Percentiles rank a stretch among this genome's conserved stretches.
Conservation (phyloP, 2,113 vertebrate genomes). For the Catharus fuscescens region DNA sequence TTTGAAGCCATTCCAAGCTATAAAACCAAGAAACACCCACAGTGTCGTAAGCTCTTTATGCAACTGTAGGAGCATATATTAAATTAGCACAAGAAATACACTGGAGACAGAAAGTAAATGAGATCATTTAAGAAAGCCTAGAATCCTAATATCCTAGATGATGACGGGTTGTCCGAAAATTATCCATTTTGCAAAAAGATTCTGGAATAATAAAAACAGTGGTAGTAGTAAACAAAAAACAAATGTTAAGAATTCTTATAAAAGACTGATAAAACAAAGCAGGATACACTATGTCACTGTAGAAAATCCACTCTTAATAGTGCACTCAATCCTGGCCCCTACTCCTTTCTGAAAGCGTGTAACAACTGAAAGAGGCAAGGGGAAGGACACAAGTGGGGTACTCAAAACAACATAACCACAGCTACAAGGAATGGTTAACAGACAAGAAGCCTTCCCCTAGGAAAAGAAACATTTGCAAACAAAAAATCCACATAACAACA, state of each 20-base stretch:
- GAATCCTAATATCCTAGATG: background rate
- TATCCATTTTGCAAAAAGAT: background rate
- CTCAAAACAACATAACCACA: background rate
- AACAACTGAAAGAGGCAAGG: accelerated
- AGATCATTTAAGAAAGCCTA: background rate
- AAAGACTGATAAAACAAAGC: background rate
- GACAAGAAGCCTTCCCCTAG: background rate
- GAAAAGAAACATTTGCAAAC: background rate
- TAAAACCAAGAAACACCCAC: background rate
- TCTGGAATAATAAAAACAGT: background rate
- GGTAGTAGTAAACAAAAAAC: background rate
- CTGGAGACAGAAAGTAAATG: background rate
- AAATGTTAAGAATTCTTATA: background rate
- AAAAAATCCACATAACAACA: background rate
- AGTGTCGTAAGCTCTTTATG: background rate
- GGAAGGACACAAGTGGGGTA: background rate
- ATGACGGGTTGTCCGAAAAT: background rate
- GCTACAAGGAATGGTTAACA: background rate
- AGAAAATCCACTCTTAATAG: background rate
- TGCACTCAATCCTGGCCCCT: background rate
- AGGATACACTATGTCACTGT: background rate
- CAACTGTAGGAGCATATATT: background rate
- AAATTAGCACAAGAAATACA: background rate
- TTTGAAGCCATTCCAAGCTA: background rate
- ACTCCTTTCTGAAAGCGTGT: accelerated